phyloP scores from a whole-genome alignment of 1,140 invertebrate genomes.

The Macrostomum lignano region DNA sequence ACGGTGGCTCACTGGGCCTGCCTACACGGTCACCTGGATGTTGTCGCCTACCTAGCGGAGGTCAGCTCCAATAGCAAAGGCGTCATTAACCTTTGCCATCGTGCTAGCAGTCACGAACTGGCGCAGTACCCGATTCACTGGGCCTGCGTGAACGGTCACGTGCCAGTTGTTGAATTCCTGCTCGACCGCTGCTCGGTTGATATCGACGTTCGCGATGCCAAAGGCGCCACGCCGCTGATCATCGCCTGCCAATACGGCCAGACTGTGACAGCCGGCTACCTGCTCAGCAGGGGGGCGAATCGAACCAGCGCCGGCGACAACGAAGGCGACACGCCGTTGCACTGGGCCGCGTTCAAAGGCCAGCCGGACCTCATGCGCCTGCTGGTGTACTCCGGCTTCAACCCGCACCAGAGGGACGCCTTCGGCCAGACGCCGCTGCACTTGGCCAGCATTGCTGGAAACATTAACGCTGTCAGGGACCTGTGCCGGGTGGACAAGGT shows the following conservation, averaged over 20 bases:
- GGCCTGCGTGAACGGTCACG: conserved; percentile 57
- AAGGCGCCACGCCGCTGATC: conserved; percentile 59
- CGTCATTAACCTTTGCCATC: conserved; percentile 45
- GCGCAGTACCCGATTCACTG: conserved; percentile 63
- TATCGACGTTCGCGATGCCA: conserved; percentile 59
- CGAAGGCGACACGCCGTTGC: conserved; percentile 61
- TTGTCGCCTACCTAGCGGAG: too few relatives aligned
- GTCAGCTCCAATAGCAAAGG: too few relatives aligned
- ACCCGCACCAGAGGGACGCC: conserved; percentile 52
- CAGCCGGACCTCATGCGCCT: conserved; percentile 54
- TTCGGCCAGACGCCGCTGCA: too few relatives aligned
- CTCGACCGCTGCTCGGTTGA: conserved; percentile 44
- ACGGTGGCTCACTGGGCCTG: too few relatives aligned
- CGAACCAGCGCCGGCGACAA: conserved; percentile 53
- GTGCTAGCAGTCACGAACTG: conserved; percentile 53
- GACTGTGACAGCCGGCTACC: conserved; percentile 53
- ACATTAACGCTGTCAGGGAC: conserved; percentile 41
- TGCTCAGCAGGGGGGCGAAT: conserved; percentile 57
- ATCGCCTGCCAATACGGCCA: conserved; percentile 68
- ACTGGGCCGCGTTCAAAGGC: conserved; percentile 73
- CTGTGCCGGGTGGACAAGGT: too few relatives aligned
- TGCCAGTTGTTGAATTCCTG: conserved; percentile 27
- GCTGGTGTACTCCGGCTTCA: conserved; percentile 57
- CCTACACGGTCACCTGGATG: too few relatives aligned
- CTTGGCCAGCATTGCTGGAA: conserved; percentile 57